These are phyloP conservation scores for Frankliniella fusca DNA, from an alignment of 2,888 invertebrate species.

Conservation along the genomic window DNA sequence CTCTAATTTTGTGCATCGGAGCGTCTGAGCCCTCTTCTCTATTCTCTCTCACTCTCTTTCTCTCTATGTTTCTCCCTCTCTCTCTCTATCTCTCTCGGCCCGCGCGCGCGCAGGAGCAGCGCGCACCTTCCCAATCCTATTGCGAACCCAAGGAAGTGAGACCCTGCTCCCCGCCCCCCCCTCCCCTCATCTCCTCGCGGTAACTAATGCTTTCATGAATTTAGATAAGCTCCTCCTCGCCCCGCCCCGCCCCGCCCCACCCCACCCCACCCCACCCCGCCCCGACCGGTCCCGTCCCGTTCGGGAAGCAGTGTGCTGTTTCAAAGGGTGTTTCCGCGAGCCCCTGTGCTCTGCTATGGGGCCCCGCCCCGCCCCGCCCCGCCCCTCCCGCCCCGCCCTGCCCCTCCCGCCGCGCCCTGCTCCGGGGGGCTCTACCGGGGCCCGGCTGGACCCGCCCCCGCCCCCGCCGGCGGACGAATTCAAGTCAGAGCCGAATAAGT, in stretches of 20 bases:
- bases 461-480: no score
- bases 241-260: not conserved
- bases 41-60: no score
- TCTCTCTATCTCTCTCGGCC: not conserved
- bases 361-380: not conserved
- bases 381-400: not conserved
- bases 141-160: constrained; percentile 11
- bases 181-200: not conserved
- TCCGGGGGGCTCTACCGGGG: not conserved
- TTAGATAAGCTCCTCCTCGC: constrained; percentile 2
- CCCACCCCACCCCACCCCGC: no score
- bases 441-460: no score
- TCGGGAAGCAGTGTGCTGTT: constrained; percentile 25
- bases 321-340: constrained; percentile 11
- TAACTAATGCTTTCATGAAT: constrained; percentile 26
- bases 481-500: no score
- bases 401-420: not conserved
- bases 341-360: no score
- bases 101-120: not conserved
- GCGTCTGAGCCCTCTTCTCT: no score
- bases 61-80: no score
- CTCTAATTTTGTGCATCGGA: no score
- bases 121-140: not conserved
- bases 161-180: not conserved
- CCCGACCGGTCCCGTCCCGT: constrained; percentile 3